Conservation (phyloP, 1,140 invertebrate species). For the Procambarus virginalis region DNA sequence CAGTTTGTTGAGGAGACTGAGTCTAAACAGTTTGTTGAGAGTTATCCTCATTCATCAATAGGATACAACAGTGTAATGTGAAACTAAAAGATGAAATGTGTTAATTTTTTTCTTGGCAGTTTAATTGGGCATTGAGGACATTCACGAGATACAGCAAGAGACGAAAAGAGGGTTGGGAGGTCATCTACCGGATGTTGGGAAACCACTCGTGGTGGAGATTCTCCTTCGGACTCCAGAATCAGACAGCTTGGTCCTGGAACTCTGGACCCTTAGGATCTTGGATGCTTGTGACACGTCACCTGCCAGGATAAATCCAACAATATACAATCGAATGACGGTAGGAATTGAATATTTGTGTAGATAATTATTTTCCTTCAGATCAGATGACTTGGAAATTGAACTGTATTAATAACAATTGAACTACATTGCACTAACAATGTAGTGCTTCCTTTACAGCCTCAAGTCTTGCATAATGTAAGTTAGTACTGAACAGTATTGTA, state of each 20-base stretch:
- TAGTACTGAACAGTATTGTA: neutral
- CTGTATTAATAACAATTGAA: too few species aligned
- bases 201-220: constrained; percentile 91
- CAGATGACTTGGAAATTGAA: too few species aligned
- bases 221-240: constrained; percentile 91
- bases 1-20: too few species aligned
- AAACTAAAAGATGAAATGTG: neutral
- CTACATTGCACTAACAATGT: too few species aligned
- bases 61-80: too few species aligned
- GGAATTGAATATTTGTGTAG: neutral
- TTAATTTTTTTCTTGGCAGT: constrained; percentile 76
- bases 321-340: constrained; percentile 62
- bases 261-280: constrained; percentile 84
- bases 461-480: neutral
- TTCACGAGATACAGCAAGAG: constrained; percentile 84
- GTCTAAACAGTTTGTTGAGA: too few species aligned
- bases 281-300: constrained; percentile 66
- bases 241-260: constrained; percentile 92
- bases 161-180: constrained; percentile 83
- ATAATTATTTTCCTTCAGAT: too few species aligned
- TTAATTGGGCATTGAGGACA: constrained; percentile 87
- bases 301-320: constrained; percentile 58
- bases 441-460: too few species aligned
- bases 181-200: constrained; percentile 74
- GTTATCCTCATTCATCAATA: too few species aligned